A percentile compares a stretch with the other conserved stretches of the same genome.
These are phyloP conservation scores for Borostomias antarcticus DNA, from an alignment of 2,797 vertebrate genomes.

Conservation along the genomic window DNA sequence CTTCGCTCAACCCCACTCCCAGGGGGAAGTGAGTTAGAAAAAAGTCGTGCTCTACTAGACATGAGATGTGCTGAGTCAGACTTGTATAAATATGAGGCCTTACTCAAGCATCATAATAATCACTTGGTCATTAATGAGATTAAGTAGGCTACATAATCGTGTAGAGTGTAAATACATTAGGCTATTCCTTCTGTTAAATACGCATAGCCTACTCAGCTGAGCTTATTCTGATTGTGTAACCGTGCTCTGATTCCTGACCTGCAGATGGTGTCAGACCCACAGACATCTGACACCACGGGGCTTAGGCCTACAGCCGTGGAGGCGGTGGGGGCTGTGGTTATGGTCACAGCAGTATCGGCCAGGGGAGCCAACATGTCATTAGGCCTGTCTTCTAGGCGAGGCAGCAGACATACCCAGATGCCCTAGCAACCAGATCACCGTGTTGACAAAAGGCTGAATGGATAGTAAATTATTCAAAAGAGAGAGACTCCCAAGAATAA, in stretches of 20 bases:
- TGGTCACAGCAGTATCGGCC: slow-evolving; percentile 5
- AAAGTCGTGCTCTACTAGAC: background rate
- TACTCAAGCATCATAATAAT: background rate
- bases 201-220: background rate
- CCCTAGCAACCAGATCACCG: slow-evolving; percentile 46
- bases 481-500: slow-evolving; percentile 27
- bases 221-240: slow-evolving; percentile 16
- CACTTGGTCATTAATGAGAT: background rate
- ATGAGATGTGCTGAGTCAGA: background rate
- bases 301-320: background rate
- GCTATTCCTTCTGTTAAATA: background rate
- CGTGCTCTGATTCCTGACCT: slow-evolving; percentile 11
- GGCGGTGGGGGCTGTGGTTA: background rate
- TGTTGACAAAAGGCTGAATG: slow-evolving; percentile 32
- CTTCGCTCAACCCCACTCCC: slow-evolving; percentile 52
- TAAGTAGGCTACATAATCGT: background rate
- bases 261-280: slow-evolving; percentile 14
- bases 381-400: background rate
- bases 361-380: slow-evolving; percentile 20
- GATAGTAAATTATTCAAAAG: slow-evolving; percentile 49
- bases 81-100: background rate
- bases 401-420: slow-evolving; percentile 28
- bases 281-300: background rate
- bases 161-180: background rate
- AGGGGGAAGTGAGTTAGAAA: slow-evolving; percentile 1